Percentiles rank a stretch among this genome's conserved stretches.
These are phyloP conservation scores for Dinomys branickii DNA, from an alignment of 2,113 vertebrate genomes.

Conservation along the genomic window DNA sequence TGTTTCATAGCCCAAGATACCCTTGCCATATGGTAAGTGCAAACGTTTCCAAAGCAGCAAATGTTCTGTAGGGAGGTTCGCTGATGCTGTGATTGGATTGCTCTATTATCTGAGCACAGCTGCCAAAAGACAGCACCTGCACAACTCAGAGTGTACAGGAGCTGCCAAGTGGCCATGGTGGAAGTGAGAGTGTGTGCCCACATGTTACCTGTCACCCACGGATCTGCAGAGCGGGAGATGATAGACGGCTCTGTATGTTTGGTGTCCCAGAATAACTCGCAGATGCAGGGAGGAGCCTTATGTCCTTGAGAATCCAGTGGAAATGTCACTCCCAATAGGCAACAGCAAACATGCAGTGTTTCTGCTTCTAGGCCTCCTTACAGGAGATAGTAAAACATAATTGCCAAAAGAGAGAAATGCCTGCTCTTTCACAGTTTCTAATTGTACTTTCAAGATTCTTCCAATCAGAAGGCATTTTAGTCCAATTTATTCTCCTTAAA, in stretches of 20 bases:
- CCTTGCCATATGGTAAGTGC: constrained; percentile 85
- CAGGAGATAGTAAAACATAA: constrained; percentile 40
- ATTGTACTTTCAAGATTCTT: neutral
- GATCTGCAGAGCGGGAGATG: constrained; percentile 38
- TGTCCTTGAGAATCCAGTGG: constrained; percentile 24
- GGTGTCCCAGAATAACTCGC: neutral
- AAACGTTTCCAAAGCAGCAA: constrained; percentile 86
- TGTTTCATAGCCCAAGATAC: constrained; percentile 79
- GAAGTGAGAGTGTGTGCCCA: constrained; percentile 70
- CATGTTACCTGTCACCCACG: constrained; percentile 69
- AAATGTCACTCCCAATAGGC: neutral
- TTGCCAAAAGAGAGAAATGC: neutral
- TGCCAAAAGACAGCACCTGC: constrained; percentile 86
- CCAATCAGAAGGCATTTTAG: constrained; percentile 26
- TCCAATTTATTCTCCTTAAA: constrained; percentile 6
- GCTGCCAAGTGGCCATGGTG: constrained; percentile 66
- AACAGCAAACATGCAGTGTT: constrained; percentile 37
- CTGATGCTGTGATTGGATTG: constrained; percentile 85
- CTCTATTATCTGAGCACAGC: constrained; percentile 83
- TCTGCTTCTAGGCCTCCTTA: constrained; percentile 27
- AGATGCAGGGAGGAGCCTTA: neutral
- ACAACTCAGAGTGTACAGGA: constrained; percentile 69
- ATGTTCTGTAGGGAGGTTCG: constrained; percentile 82
- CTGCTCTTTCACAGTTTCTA: neutral
- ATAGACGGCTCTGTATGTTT: constrained; percentile 19